Evolutionary conservation across 2,797 vertebrate genomes (phyloP).

Genomic region (Babyrousa celebensis): DNA sequence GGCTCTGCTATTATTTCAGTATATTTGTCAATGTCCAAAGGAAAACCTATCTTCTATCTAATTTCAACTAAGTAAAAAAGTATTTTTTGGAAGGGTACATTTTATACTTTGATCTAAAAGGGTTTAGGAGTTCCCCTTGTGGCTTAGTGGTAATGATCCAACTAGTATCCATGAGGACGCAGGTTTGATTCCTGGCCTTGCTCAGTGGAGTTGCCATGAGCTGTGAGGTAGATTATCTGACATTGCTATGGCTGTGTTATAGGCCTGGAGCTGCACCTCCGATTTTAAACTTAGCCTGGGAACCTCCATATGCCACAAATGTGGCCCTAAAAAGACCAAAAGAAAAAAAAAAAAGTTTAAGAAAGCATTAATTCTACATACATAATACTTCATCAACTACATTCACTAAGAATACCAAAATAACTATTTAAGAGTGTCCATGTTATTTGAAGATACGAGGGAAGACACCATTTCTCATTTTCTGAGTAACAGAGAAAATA

Average conservation of each 20-base stretch:
- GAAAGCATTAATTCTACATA: constrained; percentile 50
- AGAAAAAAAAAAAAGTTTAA: background rate
- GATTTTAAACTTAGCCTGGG: too few species aligned
- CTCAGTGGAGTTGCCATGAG: too few species aligned
- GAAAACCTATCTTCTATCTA: constrained; percentile 50
- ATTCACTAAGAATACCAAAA: constrained; percentile 58
- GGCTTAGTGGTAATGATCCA: too few species aligned
- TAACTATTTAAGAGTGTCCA: background rate
- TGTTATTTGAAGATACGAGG: background rate
- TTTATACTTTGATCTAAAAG: constrained; percentile 42
- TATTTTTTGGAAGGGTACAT: constrained; percentile 23
- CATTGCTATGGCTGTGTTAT: too few species aligned
- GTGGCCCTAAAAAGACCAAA: too few species aligned
- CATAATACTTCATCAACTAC: constrained; percentile 5
- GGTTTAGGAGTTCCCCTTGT: background rate
- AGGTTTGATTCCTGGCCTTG: too few species aligned
- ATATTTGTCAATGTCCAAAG: constrained; percentile 38
- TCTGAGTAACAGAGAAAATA: constrained; percentile 49
- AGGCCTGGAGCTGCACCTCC: too few species aligned
- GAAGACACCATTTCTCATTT: constrained; percentile 16
- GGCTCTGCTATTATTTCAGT: constrained; percentile 15
- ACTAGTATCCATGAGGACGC: too few species aligned
- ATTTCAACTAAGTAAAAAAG: constrained; percentile 45
- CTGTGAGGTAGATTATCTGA: too few species aligned
- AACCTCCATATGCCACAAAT: too few species aligned